These are phyloP conservation scores for Geotrypetes seraphini DNA, from an alignment of 2,797 vertebrate species.

Conservation along the genomic window DNA sequence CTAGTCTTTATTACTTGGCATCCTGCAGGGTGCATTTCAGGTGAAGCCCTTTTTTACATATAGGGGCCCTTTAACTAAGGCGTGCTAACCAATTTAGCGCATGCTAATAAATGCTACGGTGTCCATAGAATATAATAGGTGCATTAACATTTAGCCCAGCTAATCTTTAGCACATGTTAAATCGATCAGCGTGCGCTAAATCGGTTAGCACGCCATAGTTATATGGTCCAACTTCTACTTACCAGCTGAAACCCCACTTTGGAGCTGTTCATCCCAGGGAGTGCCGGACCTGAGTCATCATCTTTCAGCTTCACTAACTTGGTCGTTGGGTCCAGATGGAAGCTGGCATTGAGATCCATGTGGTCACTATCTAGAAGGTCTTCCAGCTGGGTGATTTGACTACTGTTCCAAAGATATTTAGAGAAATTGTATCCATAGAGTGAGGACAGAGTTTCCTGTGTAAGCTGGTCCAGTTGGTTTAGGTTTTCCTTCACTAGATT, in stretches of 20 bases:
- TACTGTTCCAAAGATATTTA: background rate
- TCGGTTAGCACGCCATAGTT: too few relatives aligned
- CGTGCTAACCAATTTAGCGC: too few relatives aligned
- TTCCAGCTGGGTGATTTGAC: background rate
- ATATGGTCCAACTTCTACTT: too few relatives aligned
- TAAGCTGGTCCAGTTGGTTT: conserved; percentile 33
- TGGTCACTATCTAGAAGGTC: fast-evolving
- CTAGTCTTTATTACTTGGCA: too few relatives aligned
- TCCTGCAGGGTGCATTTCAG: too few relatives aligned
- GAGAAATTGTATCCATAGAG: conserved; percentile 26
- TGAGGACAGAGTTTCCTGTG: conserved; percentile 17
- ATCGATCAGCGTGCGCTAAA: too few relatives aligned
- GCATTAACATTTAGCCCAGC: too few relatives aligned
- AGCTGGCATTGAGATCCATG: background rate
- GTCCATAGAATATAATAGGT: too few relatives aligned
- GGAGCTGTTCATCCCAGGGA: background rate
- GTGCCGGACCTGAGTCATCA: background rate
- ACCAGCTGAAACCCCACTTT: conserved; percentile 49
- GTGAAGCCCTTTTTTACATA: too few relatives aligned
- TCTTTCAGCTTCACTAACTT: conserved; percentile 15
- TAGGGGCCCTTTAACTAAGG: too few relatives aligned
- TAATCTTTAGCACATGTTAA: too few relatives aligned
- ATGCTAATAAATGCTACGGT: too few relatives aligned
- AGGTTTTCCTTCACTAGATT: conserved; percentile 11
- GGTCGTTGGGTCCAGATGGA: conserved; percentile 26